Conservation (phyloP, 2,113 vertebrate genomes). For the Bostrychus sinensis region DNA sequence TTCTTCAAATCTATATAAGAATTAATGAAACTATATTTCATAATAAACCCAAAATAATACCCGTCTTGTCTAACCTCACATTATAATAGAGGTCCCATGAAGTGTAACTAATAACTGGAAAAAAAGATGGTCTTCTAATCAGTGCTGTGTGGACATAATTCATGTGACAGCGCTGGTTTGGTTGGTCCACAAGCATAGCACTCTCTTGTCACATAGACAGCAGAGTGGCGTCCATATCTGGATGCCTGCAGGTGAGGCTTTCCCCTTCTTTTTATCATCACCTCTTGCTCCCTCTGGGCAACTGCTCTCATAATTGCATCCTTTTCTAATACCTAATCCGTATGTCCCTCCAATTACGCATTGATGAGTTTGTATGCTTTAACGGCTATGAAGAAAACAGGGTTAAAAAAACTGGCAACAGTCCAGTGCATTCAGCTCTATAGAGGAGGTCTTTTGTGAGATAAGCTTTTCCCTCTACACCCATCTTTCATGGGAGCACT, state of each 20-base stretch:
- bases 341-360: background rate
- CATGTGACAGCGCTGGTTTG: constrained; percentile 19
- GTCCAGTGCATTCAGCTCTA: too few species aligned
- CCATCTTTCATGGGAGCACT: background rate
- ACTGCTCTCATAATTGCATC: too few species aligned
- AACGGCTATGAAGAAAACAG: too few species aligned
- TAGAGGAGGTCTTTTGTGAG: too few species aligned
- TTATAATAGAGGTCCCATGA: constrained; percentile 44
- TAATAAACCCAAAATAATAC: constrained; percentile 48
- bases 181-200: too few species aligned
- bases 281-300: too few species aligned
- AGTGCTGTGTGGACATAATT: constrained; percentile 18
- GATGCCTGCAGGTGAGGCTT: constrained; percentile 9
- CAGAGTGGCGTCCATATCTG: constrained; percentile 8
- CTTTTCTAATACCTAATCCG: too few species aligned
- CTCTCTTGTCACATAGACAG: too few species aligned
- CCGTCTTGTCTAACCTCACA: constrained; percentile 28
- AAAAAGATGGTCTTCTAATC: constrained; percentile 38
- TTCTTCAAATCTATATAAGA: constrained; percentile 24
- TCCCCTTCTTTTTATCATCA: background rate
- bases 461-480: background rate
- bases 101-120: constrained; percentile 10
- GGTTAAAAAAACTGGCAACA: too few species aligned
- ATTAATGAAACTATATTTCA: constrained; percentile 53
- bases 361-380: too few species aligned